phyloP scores from a whole-genome alignment of 2,888 invertebrate genomes.

The Rhamnusium bicolor region DNA sequence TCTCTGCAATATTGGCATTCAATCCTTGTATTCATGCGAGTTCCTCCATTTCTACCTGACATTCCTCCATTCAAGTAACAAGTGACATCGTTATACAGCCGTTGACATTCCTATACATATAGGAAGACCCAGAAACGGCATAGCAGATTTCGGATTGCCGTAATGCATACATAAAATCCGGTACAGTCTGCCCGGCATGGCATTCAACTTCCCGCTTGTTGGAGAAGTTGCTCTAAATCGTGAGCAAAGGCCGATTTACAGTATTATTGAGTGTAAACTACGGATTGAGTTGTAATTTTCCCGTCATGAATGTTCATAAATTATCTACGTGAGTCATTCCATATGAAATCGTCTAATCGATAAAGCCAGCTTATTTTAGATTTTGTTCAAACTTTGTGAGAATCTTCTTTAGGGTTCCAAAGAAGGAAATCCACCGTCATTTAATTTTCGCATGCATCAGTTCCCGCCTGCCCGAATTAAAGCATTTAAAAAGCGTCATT shows the following conservation, averaged over 20 bases:
- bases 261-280: background rate
- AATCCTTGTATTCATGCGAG: background rate
- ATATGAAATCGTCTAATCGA: too few relatives aligned
- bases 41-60: background rate
- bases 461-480: too few relatives aligned
- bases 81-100: constrained; percentile 19
- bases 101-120: constrained; percentile 11
- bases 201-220: background rate
- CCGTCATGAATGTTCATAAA: background rate
- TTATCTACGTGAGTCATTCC: too few relatives aligned
- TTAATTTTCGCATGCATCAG: too few relatives aligned
- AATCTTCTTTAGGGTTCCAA: too few relatives aligned
- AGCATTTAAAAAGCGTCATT: too few relatives aligned
- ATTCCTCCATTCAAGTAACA: constrained; percentile 15
- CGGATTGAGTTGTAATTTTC: background rate
- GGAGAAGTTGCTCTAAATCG: background rate
- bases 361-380: too few relatives aligned
- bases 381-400: too few relatives aligned
- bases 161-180: constrained; percentile 28
- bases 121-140: background rate
- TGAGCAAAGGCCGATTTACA: background rate
- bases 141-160: constrained; percentile 11
- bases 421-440: too few relatives aligned
- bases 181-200: constrained; percentile 4
- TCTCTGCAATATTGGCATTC: background rate